These are phyloP conservation scores for Andrena chrysosceles DNA, from an alignment of 2,888 invertebrate genomes.

Conservation along the genomic window DNA sequence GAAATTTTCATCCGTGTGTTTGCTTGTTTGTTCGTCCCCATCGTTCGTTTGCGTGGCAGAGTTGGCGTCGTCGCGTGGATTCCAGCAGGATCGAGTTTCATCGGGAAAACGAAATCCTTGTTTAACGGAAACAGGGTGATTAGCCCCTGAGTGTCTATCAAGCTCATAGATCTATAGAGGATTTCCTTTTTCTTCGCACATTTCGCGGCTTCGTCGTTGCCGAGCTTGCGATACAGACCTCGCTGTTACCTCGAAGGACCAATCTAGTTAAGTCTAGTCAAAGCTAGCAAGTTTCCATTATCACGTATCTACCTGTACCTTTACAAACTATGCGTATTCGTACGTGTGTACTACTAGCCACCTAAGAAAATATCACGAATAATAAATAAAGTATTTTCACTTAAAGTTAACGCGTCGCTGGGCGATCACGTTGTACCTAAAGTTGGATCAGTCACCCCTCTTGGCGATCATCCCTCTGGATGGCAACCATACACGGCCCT, in stretches of 20 bases:
- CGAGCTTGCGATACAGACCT: constrained; percentile 29
- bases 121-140: background rate
- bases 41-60: background rate
- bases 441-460: too few relatives aligned
- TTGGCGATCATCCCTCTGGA: background rate
- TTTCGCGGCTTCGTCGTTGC: background rate
- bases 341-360: constrained; percentile 5
- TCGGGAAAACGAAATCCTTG: background rate
- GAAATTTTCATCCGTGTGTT: background rate
- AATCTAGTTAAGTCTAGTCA: constrained; percentile 72
- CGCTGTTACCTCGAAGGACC: constrained; percentile 73
- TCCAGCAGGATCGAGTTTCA: background rate
- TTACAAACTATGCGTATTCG: constrained; percentile 4
- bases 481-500: constrained; percentile 3
- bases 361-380: constrained; percentile 29
- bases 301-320: constrained; percentile 43
- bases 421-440: too few relatives aligned
- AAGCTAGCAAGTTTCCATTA: constrained; percentile 59
- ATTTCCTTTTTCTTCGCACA: constrained; percentile 16
- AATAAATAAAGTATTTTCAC: constrained; percentile 54
- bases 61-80: background rate
- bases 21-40: background rate
- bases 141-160: background rate
- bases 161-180: background rate
- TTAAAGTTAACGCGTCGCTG: background rate